Percentiles rank a stretch among this genome's conserved stretches.
These are phyloP conservation scores for Scaeva pyrastri DNA, from an alignment of 2,888 invertebrate species.

Conservation along the genomic window DNA sequence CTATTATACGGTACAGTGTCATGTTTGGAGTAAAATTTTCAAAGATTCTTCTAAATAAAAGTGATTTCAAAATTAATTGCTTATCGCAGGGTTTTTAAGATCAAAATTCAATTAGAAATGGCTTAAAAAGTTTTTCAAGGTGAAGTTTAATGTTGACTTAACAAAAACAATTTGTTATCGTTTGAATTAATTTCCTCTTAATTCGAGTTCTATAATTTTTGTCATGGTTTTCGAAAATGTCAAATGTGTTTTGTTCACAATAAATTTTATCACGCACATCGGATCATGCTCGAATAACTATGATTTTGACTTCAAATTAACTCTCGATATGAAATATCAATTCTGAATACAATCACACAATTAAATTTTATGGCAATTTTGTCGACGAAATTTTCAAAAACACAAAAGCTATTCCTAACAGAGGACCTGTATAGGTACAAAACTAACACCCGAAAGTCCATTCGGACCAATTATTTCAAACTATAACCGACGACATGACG, in stretches of 20 bases:
- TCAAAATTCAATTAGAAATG: background rate
- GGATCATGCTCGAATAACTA: background rate
- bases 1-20: too few species aligned
- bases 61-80: slow-evolving; percentile 1
- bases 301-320: background rate
- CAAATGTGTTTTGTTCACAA: too few species aligned
- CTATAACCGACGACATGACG: background rate
- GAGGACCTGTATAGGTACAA: background rate
- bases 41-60: background rate
- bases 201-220: too few species aligned
- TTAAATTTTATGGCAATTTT: slow-evolving; percentile 5
- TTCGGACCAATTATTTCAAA: background rate
- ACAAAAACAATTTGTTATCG: too few species aligned
- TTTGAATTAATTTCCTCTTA: too few species aligned
- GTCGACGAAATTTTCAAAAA: background rate
- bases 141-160: too few species aligned
- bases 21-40: background rate
- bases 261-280: too few species aligned
- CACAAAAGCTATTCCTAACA: slow-evolving; percentile 10
- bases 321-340: background rate
- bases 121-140: too few species aligned
- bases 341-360: slow-evolving; percentile 9
- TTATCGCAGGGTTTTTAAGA: background rate
- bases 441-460: background rate
- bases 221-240: too few species aligned